These are phyloP conservation scores for Saimiri boliviensis DNA, from an alignment of 2,113 vertebrate genomes.

Conservation along the genomic window DNA sequence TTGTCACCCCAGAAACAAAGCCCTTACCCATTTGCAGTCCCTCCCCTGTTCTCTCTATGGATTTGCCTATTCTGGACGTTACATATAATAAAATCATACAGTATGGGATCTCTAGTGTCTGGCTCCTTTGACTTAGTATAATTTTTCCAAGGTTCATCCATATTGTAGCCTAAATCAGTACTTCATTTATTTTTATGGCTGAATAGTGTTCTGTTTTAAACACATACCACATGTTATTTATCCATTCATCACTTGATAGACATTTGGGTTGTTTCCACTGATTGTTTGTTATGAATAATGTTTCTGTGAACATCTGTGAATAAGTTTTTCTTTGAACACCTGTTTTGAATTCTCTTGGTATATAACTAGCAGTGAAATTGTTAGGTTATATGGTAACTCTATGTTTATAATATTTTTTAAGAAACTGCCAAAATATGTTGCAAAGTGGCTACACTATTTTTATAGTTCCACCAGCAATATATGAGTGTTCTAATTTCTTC, in stretches of 20 bases:
- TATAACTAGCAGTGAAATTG: neutral
- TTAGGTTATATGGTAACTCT: neutral
- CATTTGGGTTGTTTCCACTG: neutral
- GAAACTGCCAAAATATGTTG: neutral
- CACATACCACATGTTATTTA: neutral
- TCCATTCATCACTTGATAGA: neutral
- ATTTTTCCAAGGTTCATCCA: neutral
- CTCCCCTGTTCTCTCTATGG: neutral
- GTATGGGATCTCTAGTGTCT: neutral
- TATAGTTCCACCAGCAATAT: neutral
- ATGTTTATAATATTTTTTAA: neutral
- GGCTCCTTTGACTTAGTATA: neutral
- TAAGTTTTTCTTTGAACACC: neutral
- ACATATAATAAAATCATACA: neutral
- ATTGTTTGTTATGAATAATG: neutral
- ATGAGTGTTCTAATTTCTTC: neutral
- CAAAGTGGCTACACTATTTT: neutral
- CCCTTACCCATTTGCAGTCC: neutral
- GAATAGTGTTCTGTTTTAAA: neutral
- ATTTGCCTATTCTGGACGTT: neutral
- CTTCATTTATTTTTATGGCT: neutral
- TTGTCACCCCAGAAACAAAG: neutral
- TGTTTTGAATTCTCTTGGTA: neutral
- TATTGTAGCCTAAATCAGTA: neutral
- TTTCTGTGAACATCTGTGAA: neutral